These are phyloP conservation scores for Dicrostonyx torquatus DNA, from an alignment of 2,797 vertebrate genomes.

Conservation along the genomic window DNA sequence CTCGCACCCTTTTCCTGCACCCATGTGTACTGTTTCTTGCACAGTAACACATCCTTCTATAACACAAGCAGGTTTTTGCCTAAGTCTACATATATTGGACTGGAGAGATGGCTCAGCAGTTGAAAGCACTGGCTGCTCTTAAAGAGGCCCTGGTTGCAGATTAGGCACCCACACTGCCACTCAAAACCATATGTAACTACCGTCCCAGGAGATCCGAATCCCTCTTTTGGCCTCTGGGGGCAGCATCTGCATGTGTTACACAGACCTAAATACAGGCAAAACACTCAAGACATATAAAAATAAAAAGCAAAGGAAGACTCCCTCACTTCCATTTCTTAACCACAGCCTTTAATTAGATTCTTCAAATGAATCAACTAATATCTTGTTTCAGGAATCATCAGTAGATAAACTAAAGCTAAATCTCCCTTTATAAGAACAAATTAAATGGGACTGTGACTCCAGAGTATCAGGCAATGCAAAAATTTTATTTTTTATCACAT, in stretches of 20 bases:
- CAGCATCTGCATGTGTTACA: too few species aligned
- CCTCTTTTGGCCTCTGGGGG: neutral
- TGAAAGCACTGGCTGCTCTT: neutral
- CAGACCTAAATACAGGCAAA: neutral
- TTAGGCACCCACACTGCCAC: neutral
- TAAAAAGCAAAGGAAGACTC: neutral
- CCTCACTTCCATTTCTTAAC: conserved; percentile 39
- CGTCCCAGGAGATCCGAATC: neutral
- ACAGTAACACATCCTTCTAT: neutral
- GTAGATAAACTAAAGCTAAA: conserved; percentile 63
- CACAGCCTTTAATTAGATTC: conserved; percentile 62
- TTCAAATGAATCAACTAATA: conserved; percentile 66
- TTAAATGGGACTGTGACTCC: conserved; percentile 58
- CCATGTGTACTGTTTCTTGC: neutral
- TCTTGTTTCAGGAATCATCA: conserved; percentile 57
- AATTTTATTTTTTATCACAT: conserved; percentile 35
- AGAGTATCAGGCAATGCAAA: conserved; percentile 49
- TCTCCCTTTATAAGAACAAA: conserved; percentile 53
- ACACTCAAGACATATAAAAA: neutral
- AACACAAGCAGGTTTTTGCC: conserved; percentile 21
- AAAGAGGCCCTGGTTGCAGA: neutral
- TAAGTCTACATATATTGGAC: neutral
- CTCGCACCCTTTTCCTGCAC: neutral
- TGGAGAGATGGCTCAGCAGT: neutral
- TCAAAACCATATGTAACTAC: neutral